These are phyloP conservation scores for Hesperophylax magnus DNA, from an alignment of 1,140 invertebrate genomes.

Conservation along the genomic window DNA sequence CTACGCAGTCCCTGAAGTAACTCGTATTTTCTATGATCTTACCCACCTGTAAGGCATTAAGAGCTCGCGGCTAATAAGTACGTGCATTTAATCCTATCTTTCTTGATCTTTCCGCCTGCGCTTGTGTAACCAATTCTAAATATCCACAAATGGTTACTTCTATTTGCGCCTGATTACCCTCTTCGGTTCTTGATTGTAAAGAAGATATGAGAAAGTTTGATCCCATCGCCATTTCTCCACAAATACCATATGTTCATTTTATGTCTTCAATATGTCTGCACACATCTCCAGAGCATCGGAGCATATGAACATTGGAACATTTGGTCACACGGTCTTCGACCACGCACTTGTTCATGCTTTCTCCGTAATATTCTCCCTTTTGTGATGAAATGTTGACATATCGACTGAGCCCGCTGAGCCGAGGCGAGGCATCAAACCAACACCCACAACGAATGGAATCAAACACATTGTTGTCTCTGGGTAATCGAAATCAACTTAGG, in stretches of 20 bases:
- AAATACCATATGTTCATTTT: conserved; percentile 9
- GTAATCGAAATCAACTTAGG: background rate
- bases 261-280: too few relatives aligned
- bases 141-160: too few relatives aligned
- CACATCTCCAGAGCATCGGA: background rate
- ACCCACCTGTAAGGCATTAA: too few relatives aligned
- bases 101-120: too few relatives aligned
- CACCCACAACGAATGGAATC: conserved; percentile 1
- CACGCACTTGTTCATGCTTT: conserved; percentile 24
- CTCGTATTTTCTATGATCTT: too few relatives aligned
- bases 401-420: background rate
- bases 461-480: background rate
- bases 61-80: too few relatives aligned
- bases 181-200: background rate
- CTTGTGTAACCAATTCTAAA: too few relatives aligned
- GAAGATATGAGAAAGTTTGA: background rate
- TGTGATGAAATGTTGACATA: conserved; percentile 27
- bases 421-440: background rate
- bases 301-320: background rate
- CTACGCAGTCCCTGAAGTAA: too few relatives aligned
- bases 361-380: conserved; percentile 16
- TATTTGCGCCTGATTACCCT: conserved; percentile 1
- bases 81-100: too few relatives aligned
- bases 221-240: background rate
- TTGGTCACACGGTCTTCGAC: background rate